Conservation (phyloP, 2,113 vertebrate genomes). For the Scomber colias region DNA sequence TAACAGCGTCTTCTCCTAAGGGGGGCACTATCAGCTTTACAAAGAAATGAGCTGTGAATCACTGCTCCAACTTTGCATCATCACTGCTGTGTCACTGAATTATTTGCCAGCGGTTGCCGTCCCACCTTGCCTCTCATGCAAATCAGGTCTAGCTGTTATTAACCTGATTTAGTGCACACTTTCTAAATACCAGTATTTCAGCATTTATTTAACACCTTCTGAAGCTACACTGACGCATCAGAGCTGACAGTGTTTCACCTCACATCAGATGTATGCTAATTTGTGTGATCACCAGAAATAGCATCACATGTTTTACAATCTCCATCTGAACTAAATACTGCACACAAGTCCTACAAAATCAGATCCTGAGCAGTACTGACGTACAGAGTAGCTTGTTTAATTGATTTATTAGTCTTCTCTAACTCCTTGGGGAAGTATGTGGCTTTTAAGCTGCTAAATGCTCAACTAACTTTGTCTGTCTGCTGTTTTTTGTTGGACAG, state of each 20-base stretch:
- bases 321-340: neutral
- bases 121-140: constrained; percentile 29
- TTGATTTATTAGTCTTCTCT: too few species aligned
- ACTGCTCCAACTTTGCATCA: constrained; percentile 41
- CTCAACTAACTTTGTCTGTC: too few species aligned
- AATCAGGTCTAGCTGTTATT: constrained; percentile 18
- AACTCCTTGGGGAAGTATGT: too few species aligned
- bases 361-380: neutral
- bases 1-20: constrained; percentile 48
- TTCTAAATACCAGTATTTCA: neutral
- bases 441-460: too few species aligned
- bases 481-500: too few species aligned
- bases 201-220: constrained; percentile 7
- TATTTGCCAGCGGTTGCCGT: constrained; percentile 13
- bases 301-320: neutral
- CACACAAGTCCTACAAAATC: neutral
- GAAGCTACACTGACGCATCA: neutral
- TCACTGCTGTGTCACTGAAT: constrained; percentile 50
- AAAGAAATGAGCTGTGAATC: constrained; percentile 51
- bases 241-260: neutral
- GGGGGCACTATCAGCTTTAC: constrained; percentile 34
- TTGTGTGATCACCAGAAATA: constrained; percentile 16
- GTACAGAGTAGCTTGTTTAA: too few species aligned
- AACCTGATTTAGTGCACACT: neutral
- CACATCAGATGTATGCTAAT: neutral